Base-by-base conservation (phyloP, 2,888 invertebrate species). In the Yponomeuta sedellus region DNA sequence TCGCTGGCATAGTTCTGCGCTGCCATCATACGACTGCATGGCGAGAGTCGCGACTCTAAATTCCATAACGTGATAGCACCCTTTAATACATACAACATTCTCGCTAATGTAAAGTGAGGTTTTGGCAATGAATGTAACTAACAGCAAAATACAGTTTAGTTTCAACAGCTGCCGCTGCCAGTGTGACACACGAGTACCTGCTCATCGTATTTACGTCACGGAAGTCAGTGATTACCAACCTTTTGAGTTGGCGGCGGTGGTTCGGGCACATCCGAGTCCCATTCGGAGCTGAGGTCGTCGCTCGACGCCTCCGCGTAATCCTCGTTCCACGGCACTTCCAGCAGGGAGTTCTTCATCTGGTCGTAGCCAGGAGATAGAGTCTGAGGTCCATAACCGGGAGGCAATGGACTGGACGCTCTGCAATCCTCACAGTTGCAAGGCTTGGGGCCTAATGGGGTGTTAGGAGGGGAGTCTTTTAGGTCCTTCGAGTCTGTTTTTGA, bases 291-390 rank as follows among this genome's bases (percentile, higher is more conserved):
- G 69, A 97, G 93, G 83, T 97, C 97, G 82, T 97, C 97, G 79
- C 96, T 96, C 72, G 96, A 96, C n/a, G 96, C 96, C 77, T 97
- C 97, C 16, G 96, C 97, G 82, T 96, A 97, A 77, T 97, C 97
- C 69, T 94, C 89, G 40, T 92, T 92, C 90, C 94, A 92, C 0
- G 96, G 96, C 71, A 97, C 96, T 77, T 95, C 94, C 71, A 96
- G 83, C 66, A 97, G 83, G 28, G 95, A 95, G 74, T 93, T 94
- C 74, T 95, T 94, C 90, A 97, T 96, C 81, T 96, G 96, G 70
- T 95, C 95, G 76, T 97, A 97, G 81, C 96, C 94, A 61, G 93
- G 93, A 25, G 92, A 92, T 52, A 93, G 72, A 4, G 85, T 85
- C 67, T 87, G 83, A 0, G 85, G 86, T 0, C 88, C 88, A 67